Conservation (phyloP, 2,797 vertebrate genomes). For the Crotalus adamanteus region DNA sequence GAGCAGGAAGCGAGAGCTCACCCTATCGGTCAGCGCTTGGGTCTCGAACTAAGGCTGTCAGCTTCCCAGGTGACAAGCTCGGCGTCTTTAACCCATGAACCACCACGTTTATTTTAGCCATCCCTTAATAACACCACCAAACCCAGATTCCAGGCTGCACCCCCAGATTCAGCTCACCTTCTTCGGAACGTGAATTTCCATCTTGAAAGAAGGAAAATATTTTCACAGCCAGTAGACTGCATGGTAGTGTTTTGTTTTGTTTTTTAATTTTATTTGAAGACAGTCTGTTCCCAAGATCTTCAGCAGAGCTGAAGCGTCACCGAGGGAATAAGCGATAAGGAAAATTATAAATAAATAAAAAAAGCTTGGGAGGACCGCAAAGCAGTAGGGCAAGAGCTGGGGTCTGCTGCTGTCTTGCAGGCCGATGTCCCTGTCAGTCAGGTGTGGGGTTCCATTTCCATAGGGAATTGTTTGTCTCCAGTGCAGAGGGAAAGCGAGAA, state of each 20-base stretch:
- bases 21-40: not conserved
- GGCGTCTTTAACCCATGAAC: not conserved
- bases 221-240: not conserved
- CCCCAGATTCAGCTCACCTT: not conserved
- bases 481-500: slow-evolving; percentile 57
- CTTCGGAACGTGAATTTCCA: not conserved
- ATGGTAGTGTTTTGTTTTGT: not conserved
- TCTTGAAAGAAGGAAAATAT: not conserved
- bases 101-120: not conserved
- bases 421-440: slow-evolving; percentile 36
- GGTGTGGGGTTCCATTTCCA: slow-evolving; percentile 37
- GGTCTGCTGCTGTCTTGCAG: slow-evolving; percentile 55
- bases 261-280: not conserved
- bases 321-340: slow-evolving; percentile 9
- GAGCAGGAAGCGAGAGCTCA: not conserved
- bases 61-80: not conserved
- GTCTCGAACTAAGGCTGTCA: not conserved
- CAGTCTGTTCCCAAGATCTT: not conserved
- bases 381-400: not conserved
- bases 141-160: not conserved
- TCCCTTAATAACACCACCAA: not conserved
- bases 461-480: slow-evolving; percentile 57
- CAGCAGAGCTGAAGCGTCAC: slow-evolving; percentile 18
- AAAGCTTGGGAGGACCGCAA: not conserved
- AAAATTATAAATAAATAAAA: not conserved